A percentile compares a stretch with the other conserved stretches of the same genome.
These are phyloP conservation scores for Pelochelys cantorii DNA, from an alignment of 2,797 vertebrate species.

Conservation along the genomic window DNA sequence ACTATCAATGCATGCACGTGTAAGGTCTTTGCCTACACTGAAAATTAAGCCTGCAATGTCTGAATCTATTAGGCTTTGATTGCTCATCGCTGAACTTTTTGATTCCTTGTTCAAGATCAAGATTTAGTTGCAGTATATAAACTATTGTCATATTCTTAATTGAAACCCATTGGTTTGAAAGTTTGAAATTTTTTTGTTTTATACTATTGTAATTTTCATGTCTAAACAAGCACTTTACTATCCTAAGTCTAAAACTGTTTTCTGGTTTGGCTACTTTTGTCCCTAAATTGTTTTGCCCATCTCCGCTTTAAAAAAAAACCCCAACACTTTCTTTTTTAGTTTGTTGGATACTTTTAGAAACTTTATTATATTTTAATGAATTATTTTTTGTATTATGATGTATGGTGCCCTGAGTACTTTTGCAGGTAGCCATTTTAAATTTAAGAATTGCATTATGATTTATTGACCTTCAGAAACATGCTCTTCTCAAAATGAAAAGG, in stretches of 20 bases:
- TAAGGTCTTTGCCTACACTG: neutral
- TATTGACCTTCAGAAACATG: neutral
- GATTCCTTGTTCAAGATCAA: neutral
- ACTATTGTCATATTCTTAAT: neutral
- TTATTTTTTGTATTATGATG: neutral
- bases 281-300: neutral
- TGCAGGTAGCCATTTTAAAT: neutral
- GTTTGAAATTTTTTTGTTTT: neutral
- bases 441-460: neutral
- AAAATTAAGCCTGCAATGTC: neutral
- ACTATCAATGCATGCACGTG: neutral
- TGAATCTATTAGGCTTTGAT: neutral
- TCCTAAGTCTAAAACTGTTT: neutral
- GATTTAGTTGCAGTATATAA: neutral
- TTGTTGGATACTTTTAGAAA: neutral
- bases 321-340: neutral
- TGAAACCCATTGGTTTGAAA: neutral
- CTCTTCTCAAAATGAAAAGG: neutral
- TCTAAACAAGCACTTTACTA: neutral
- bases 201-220: neutral
- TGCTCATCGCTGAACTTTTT: neutral
- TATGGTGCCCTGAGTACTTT: neutral
- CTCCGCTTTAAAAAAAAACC: neutral
- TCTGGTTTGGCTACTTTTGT: neutral
- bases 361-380: accelerated